Base-by-base conservation (phyloP, 2,797 vertebrate genomes). In the Odontamblyopus rebecca region DNA sequence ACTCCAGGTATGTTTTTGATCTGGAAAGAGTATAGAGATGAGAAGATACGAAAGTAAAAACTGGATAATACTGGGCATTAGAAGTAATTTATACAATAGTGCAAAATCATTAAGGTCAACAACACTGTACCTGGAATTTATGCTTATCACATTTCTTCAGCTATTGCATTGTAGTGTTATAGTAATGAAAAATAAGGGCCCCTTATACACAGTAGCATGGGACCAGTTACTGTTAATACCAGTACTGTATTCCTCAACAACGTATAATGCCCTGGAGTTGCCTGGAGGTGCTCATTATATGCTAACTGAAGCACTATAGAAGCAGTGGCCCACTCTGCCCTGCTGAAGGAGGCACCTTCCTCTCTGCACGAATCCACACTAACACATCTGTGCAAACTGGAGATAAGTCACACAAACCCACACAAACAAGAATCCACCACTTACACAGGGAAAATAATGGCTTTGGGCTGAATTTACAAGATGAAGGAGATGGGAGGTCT, bases 291-390 rank as follows among this genome's bases (percentile, higher is more conserved):
- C 64, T 89, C 72, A 80, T 88, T 82, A 82, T 61, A 75, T 80
- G 77, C 70, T 83, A 82, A 77, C 67, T 16, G 82, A 72, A 79
- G 80, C 29, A 78, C 82, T 78, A 26, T 12, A 73, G 72, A 77
- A 78, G 72, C 60, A 74, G 74, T 82, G 75, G 81, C 88, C 86
- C 84, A 86, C 85, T 86, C 85, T 75, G 64, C 54, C 41, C 70
- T 75, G 80, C 84, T 76, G 53, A 73, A 70, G 84, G 70, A 73
- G 70, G 71, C 72, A n/a, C 71, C 73, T 78, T 75, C 72, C 62
- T 84, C 72, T 80, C 54, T 18, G 76, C 74, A 82, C 79, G 67
- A 68, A 68, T 77, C 12, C 15, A 73, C 75, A 71, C 19, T 44
- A 60, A 54, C 26, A 44, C 77, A 73, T 4, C 6, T 69, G 88